phyloP scores from a whole-genome alignment of 2,888 invertebrate genomes.

The Mystacides longicornis region DNA sequence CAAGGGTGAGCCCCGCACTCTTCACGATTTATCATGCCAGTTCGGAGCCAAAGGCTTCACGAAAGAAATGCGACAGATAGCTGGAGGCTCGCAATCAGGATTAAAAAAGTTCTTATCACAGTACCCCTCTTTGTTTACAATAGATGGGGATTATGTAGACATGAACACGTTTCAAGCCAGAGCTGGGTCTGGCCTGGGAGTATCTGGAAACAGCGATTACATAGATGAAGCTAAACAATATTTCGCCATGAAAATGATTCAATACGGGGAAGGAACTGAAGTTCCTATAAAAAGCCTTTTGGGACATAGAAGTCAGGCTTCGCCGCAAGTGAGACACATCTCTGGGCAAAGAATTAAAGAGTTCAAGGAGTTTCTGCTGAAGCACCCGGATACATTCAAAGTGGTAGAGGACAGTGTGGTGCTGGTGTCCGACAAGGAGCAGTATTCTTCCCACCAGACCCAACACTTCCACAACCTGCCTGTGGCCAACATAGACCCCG shows the following conservation, averaged over 20 bases:
- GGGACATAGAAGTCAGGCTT: constrained; percentile 93
- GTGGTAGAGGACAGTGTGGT: constrained; percentile 81
- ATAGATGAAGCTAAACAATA: constrained; percentile 96
- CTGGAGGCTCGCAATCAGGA: constrained; percentile 92
- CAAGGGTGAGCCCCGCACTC: constrained; percentile 89
- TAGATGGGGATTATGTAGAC: constrained; percentile 88
- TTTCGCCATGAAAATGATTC: constrained; percentile 89
- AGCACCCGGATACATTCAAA: constrained; percentile 78
- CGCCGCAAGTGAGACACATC: constrained; percentile 93
- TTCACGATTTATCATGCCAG: constrained; percentile 97
- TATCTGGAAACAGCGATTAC: constrained; percentile 67
- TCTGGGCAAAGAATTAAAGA: constrained; percentile 91
- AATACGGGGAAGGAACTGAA: constrained; percentile 93
- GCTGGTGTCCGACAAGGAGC: constrained; percentile 63
- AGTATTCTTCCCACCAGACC: constrained; percentile 58
- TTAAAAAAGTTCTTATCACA: constrained; percentile 94
- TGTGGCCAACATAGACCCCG: constrained; percentile 73
- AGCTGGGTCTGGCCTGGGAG: constrained; percentile 48
- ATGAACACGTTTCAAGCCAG: constrained; percentile 72
- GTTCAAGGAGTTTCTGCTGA: constrained; percentile 81
- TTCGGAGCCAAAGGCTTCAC: constrained; percentile 99
- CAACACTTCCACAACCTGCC: constrained; percentile 63
- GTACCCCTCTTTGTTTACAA: constrained; percentile 92
- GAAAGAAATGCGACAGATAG: constrained; percentile 95
- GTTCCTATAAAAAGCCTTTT: constrained; percentile 94